Evolutionary conservation across 2,888 invertebrate genomes (phyloP).

Genomic region (Mellilla xanthometata): DNA sequence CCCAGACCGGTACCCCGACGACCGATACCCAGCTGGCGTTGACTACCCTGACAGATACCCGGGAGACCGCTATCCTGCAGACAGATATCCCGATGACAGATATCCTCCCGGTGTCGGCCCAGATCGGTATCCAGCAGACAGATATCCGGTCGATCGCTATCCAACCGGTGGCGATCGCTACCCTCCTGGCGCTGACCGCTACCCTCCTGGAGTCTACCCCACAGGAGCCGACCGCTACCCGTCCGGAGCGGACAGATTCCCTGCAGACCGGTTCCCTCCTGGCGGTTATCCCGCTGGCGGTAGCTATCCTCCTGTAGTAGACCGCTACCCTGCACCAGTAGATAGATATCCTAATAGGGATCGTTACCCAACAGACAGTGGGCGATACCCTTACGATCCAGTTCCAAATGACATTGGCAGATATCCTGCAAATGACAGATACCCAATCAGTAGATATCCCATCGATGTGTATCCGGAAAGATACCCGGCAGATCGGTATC

Average conservation of each 20-base stretch:
- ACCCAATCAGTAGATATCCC: constrained; percentile 67
- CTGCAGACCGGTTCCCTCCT: constrained; percentile 53
- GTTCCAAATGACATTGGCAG: constrained; percentile 65
- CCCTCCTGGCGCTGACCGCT: constrained; percentile 61
- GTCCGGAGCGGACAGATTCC: constrained; percentile 61
- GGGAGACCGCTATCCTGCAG: constrained; percentile 50
- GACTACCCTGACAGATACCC: constrained; percentile 71
- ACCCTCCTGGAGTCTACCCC: constrained; percentile 69
- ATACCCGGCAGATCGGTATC: constrained; percentile 58
- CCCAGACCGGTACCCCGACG: constrained; percentile 78
- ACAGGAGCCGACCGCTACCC: constrained; percentile 62
- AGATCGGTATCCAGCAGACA: constrained; percentile 62
- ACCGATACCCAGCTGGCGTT: constrained; percentile 80
- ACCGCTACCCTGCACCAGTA: constrained; percentile 63
- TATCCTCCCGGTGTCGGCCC: constrained; percentile 68
- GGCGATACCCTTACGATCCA: constrained; percentile 47
- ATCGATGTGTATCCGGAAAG: constrained; percentile 63
- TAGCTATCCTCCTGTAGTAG: constrained; percentile 48
- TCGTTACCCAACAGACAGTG: constrained; percentile 32
- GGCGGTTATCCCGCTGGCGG: constrained; percentile 48
- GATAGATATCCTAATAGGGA: constrained; percentile 36
- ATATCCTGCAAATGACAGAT: constrained; percentile 61
- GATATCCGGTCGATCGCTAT: constrained; percentile 74
- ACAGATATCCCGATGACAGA: constrained; percentile 72
- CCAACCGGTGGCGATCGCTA: constrained; percentile 54